Conservation (phyloP, 2,888 invertebrate species). For the Ethmia dodecea region DNA sequence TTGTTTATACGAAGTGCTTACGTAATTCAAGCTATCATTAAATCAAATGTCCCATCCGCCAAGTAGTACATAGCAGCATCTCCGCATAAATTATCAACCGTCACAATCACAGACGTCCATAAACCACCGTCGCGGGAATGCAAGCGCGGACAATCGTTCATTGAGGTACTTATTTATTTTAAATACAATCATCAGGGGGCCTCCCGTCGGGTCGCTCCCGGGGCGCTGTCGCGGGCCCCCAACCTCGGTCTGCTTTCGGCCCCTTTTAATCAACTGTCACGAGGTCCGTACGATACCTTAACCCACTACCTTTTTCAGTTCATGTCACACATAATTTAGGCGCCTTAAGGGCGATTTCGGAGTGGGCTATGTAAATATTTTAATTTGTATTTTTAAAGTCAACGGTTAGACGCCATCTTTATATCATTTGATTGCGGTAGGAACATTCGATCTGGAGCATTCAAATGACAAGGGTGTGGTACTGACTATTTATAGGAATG, state of each 20-base stretch:
- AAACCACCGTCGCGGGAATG: slow-evolving; percentile 45
- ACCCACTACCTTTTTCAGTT: not conserved
- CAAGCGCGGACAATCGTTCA: slow-evolving; percentile 73
- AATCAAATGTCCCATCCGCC: slow-evolving; percentile 2
- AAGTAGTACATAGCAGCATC: slow-evolving; percentile 7
- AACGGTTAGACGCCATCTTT: slow-evolving; percentile 51
- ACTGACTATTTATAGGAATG: too few species aligned
- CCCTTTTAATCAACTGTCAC: slow-evolving; percentile 77
- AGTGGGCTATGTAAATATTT: slow-evolving; percentile 9
- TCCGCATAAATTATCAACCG: slow-evolving; percentile 45
- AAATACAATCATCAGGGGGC: slow-evolving; percentile 76
- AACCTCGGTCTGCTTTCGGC: slow-evolving; percentile 67
- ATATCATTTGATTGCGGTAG: slow-evolving; percentile 57
- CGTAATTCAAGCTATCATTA: slow-evolving; percentile 4
- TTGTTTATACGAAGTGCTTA: too few species aligned
- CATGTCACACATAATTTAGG: slow-evolving; percentile 13
- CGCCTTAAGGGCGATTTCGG: slow-evolving; percentile 23
- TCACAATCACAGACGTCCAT: slow-evolving; percentile 41
- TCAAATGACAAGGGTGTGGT: slow-evolving; percentile 50
- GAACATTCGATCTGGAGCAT: slow-evolving; percentile 57
- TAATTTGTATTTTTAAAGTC: slow-evolving; percentile 29
- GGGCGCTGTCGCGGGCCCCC: slow-evolving; percentile 73
- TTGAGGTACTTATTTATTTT: slow-evolving; percentile 77
- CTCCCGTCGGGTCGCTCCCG: slow-evolving; percentile 64
- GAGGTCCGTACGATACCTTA: slow-evolving; percentile 48